A percentile compares a stretch with the other conserved stretches of the same genome.
phyloP scores from a whole-genome alignment of 2,888 invertebrate genomes.

The Epinotia bilunana region DNA sequence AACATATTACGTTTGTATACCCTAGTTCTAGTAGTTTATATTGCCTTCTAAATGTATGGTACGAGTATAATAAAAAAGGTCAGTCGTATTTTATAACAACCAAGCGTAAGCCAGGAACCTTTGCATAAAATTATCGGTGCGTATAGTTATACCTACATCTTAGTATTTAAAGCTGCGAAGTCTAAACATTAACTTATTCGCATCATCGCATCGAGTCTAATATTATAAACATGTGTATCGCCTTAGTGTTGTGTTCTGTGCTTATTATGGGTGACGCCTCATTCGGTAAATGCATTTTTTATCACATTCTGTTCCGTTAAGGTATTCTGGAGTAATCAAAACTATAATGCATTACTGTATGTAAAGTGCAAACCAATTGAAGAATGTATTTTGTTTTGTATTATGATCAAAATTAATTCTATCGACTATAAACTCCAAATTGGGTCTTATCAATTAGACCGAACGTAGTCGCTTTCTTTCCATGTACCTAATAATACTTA shows the following conservation, averaged over 20 bases:
- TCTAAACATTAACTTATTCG: background rate
- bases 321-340: background rate
- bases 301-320: background rate
- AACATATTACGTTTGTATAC: too few relatives aligned
- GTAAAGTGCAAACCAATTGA: too few relatives aligned
- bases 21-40: background rate
- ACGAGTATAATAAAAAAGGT: background rate
- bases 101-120: background rate
- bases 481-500: too few relatives aligned
- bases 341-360: too few relatives aligned
- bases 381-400: too few relatives aligned
- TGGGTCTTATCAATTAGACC: background rate
- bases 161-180: constrained; percentile 7
- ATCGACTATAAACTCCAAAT: too few relatives aligned
- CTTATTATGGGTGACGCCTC: constrained; percentile 12
- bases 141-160: background rate
- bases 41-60: background rate
- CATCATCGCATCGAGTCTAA: background rate
- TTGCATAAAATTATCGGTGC: background rate
- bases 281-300: background rate
- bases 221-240: background rate
- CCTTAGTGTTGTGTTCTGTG: constrained; percentile 3
- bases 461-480: too few relatives aligned
- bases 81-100: background rate
- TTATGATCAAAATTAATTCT: too few relatives aligned